These are phyloP conservation scores for Ptychochromis oligacanthus DNA, from an alignment of 2,113 vertebrate species.

Conservation along the genomic window DNA sequence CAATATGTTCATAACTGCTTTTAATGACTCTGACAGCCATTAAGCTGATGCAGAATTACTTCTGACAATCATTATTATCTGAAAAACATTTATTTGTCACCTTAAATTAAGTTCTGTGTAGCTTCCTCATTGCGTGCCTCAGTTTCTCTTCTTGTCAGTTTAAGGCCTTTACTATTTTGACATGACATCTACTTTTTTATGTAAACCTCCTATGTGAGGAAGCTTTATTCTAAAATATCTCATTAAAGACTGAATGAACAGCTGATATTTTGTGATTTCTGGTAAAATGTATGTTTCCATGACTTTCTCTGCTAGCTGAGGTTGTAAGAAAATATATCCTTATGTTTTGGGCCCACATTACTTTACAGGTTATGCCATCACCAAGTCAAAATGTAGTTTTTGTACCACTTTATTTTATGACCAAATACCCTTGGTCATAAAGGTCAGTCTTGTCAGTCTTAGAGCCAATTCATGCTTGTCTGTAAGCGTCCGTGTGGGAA, in stretches of 20 bases:
- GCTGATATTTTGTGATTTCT: background rate
- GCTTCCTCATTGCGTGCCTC: background rate
- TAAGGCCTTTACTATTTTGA: background rate
- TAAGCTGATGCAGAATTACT: background rate
- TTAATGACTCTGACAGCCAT: background rate
- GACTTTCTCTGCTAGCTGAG: background rate
- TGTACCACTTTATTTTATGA: background rate
- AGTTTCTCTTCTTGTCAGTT: background rate
- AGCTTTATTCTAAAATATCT: background rate
- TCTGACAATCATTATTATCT: background rate
- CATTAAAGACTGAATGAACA: background rate
- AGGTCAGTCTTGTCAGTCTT: background rate
- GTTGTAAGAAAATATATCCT: background rate
- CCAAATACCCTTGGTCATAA: accelerated
- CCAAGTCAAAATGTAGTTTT: background rate
- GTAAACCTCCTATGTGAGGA: background rate
- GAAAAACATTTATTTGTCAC: background rate
- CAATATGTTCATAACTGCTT: background rate
- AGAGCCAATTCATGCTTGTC: background rate
- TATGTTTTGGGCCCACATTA: background rate
- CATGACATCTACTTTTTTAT: background rate
- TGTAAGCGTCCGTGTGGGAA: background rate
- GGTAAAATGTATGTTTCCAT: too few species aligned
- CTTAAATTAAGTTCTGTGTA: background rate
- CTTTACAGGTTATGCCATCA: background rate